Conservation (phyloP, 2,888 invertebrate genomes). For the Diarsia rubi region DNA sequence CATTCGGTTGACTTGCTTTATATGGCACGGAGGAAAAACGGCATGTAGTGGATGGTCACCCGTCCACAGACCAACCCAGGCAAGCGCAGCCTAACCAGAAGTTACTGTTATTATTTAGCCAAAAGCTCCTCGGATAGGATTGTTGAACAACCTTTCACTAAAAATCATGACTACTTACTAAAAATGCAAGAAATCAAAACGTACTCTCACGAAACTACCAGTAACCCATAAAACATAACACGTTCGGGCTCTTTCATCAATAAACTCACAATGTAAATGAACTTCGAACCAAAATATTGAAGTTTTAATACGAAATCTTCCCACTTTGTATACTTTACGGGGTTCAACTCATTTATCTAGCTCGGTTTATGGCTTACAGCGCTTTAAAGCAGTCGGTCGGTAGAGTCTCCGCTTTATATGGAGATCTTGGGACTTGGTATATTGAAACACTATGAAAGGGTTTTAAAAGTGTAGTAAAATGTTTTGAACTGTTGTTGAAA, state of each 20-base stretch:
- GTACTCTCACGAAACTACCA: constrained; percentile 3
- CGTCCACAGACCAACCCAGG: no score
- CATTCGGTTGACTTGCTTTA: no score
- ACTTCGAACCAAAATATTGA: constrained; percentile 45
- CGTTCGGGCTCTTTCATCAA: constrained; percentile 6
- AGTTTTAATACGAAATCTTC: constrained; percentile 35
- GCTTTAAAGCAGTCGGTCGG: constrained; percentile 33
- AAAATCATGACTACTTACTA: not conserved
- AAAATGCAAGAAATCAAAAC: constrained; percentile 10
- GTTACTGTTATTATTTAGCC: no score
- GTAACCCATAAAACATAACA: constrained; percentile 35
- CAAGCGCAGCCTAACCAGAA: no score
- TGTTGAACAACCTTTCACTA: not conserved
- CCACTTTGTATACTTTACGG: constrained; percentile 58
- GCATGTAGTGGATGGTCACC: no score
- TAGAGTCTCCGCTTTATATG: constrained; percentile 32
- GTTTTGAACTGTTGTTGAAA: constrained; percentile 4
- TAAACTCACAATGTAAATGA: constrained; percentile 50
- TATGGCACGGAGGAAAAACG: no score
- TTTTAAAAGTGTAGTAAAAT: not conserved
- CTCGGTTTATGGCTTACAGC: constrained; percentile 54
- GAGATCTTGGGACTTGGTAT: constrained; percentile 3
- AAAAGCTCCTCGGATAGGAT: no score
- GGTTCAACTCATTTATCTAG: constrained; percentile 49
- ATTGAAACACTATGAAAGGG: constrained; percentile 6